Evolutionary conservation across 2,888 invertebrate species (phyloP).

Genomic region (Calliphora vomitoria): DNA sequence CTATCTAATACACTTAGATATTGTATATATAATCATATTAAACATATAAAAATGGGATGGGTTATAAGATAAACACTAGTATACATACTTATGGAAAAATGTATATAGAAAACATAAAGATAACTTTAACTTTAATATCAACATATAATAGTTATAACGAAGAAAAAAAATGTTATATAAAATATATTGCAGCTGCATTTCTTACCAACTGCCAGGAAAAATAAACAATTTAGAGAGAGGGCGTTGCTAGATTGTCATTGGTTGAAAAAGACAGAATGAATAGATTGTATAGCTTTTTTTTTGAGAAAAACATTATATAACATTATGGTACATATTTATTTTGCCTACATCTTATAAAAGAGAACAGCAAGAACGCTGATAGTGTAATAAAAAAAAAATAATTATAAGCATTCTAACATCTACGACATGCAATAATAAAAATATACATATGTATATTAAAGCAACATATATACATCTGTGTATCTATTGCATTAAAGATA

Average conservation of each 20-base stretch:
- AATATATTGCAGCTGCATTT: conserved; percentile 42
- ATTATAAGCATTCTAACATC: conserved; percentile 43
- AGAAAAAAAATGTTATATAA: not conserved
- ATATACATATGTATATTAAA: conserved; percentile 1
- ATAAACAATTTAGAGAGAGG: conserved; percentile 59
- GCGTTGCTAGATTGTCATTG: conserved; percentile 71
- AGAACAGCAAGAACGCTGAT: conserved; percentile 37
- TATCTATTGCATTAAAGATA: conserved; percentile 15
- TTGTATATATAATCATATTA: not conserved
- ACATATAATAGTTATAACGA: conserved; percentile 21
- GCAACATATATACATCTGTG: not conserved
- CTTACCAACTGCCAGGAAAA: conserved; percentile 44
- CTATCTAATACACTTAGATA: conserved; percentile 13
- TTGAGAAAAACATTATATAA: conserved; percentile 56
- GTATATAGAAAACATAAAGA: conserved; percentile 27
- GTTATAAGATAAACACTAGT: conserved; percentile 9
- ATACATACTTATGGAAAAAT: conserved; percentile 7
- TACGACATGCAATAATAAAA: conserved; percentile 23
- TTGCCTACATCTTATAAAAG: conserved; percentile 36
- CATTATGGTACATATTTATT: conserved; percentile 28
- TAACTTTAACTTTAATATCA: conserved; percentile 24
- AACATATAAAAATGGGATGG: conserved; percentile 43
- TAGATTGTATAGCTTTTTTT: conserved; percentile 11
- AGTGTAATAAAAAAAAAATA: conserved; percentile 60
- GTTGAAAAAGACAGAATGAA: conserved; percentile 28